A percentile compares a stretch with the other conserved stretches of the same genome.
Evolutionary conservation across 2,113 vertebrate species (phyloP).

Genomic region (Pygoscelis adeliae): DNA sequence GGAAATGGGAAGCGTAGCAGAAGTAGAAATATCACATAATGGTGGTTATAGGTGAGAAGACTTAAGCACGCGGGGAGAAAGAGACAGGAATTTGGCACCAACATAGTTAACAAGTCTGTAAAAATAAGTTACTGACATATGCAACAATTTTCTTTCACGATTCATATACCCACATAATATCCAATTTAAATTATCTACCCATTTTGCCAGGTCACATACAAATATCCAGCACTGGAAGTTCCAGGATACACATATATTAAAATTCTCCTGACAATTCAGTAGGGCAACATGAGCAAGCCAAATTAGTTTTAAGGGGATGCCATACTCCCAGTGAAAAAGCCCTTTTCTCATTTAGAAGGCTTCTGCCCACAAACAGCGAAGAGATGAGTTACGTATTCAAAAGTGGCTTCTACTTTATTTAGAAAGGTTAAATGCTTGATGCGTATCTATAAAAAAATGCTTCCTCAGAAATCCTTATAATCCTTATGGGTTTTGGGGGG

Average conservation of each 20-base stretch:
- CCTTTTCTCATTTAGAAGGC: neutral
- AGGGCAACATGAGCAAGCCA: neutral
- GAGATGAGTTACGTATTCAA: neutral
- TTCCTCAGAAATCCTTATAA: neutral
- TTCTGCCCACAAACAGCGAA: neutral
- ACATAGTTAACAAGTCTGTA: neutral
- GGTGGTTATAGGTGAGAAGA: neutral
- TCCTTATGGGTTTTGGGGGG: neutral
- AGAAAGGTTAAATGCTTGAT: neutral
- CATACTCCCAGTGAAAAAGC: neutral
- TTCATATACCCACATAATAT: neutral
- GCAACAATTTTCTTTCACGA: neutral
- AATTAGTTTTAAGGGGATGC: neutral
- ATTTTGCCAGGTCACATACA: neutral
- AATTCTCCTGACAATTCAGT: neutral
- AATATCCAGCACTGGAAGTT: neutral
- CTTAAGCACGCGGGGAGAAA: fast-evolving
- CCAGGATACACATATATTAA: neutral
- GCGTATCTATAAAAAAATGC: neutral
- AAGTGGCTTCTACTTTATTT: neutral
- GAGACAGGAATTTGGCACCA: neutral
- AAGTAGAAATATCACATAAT: neutral
- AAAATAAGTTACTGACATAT: neutral
- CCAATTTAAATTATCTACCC: neutral
- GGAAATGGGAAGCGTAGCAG: neutral